Evolutionary conservation across 2,888 invertebrate species (phyloP).

Genomic region (Leistus spinibarbis): DNA sequence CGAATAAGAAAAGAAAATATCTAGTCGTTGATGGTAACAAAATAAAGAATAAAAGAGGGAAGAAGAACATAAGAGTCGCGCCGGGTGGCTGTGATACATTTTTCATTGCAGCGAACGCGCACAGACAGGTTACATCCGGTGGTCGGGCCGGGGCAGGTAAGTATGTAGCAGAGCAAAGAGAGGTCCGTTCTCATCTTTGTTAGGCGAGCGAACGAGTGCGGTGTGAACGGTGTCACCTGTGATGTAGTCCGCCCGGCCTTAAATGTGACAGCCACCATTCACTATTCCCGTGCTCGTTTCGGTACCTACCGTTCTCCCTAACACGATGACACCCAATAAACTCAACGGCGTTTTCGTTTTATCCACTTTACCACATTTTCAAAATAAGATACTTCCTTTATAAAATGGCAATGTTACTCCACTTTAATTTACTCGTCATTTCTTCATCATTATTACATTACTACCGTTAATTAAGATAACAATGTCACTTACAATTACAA

Average conservation of each 20-base stretch:
- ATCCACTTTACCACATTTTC: background rate
- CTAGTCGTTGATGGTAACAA: background rate
- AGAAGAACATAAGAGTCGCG: background rate
- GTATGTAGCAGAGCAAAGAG: background rate
- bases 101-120: constrained; percentile 5
- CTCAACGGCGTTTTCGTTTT: background rate
- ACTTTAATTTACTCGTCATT: no score
- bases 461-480: no score
- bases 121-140: constrained; percentile 1
- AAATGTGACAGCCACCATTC: background rate
- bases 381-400: background rate
- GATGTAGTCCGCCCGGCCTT: background rate
- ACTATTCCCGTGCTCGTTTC: background rate
- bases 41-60: background rate
- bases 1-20: background rate
- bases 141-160: background rate
- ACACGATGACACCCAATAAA: background rate
- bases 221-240: constrained; percentile 25
- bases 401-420: no score
- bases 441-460: no score
- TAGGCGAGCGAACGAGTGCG: background rate
- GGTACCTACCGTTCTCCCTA: background rate
- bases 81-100: constrained; percentile 7
- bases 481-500: no score
- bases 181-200: constrained; percentile 6